Evolutionary conservation across 2,113 vertebrate species (phyloP).

Genomic region (Ceuthmochares aereus): DNA sequence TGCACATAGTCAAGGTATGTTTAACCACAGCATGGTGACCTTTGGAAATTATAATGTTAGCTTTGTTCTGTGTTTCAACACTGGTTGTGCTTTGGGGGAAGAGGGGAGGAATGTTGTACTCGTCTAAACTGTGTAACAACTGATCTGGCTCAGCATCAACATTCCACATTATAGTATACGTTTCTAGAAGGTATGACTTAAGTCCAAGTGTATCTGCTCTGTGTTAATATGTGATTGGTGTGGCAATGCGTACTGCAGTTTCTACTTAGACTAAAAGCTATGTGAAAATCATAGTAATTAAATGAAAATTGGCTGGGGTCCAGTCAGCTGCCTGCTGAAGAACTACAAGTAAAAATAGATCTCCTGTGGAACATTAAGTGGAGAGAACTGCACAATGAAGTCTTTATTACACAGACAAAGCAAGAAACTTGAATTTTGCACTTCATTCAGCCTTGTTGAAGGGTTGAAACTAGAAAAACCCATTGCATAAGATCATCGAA

Average conservation of each 20-base stretch:
- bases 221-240: not conserved
- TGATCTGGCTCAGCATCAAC: not conserved
- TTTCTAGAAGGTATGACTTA: not conserved
- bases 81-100: not conserved
- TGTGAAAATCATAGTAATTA: not conserved
- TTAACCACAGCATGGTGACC: not conserved
- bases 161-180: not conserved
- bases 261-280: not conserved
- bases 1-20: slow-evolving; percentile 97
- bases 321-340: not conserved
- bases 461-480: not conserved
- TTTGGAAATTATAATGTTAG: not conserved
- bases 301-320: not conserved
- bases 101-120: not conserved
- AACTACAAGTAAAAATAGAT: not conserved
- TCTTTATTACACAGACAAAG: not conserved
- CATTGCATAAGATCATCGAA: not conserved
- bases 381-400: not conserved
- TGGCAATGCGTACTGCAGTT: not conserved
- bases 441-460: not conserved
- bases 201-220: not conserved
- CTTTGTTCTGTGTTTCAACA: not conserved
- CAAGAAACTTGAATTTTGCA: not conserved
- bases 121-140: not conserved
- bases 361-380: not conserved